Evolutionary conservation across 2,888 invertebrate genomes (phyloP).

Genomic region (Corythucha ciliata): DNA sequence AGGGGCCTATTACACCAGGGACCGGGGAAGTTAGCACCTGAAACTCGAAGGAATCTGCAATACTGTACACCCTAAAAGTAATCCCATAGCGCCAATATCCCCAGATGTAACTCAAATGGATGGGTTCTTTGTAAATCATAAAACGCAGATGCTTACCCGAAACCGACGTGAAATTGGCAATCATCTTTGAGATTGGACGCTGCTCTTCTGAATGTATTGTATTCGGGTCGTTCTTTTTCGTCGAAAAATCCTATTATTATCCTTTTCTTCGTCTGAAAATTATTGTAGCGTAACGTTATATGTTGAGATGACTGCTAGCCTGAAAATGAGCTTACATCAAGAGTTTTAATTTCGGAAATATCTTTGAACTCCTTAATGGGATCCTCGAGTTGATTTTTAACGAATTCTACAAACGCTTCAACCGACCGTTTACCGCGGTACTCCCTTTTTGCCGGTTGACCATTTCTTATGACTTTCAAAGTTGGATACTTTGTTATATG

Average conservation of each 20-base stretch:
- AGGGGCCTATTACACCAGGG: no score
- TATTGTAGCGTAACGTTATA: no score
- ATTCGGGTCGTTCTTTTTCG: constrained; percentile 67
- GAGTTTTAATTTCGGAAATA: constrained; percentile 59
- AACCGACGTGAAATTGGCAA: constrained; percentile 85
- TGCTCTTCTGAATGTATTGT: constrained; percentile 56
- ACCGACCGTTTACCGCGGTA: constrained; percentile 79
- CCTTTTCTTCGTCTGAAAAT: constrained; percentile 50
- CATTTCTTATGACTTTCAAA: constrained; percentile 85
- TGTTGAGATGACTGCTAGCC: not conserved
- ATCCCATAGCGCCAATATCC: no score
- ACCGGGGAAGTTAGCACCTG: no score
- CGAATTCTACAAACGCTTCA: constrained; percentile 81
- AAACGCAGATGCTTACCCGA: no score
- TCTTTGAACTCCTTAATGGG: constrained; percentile 69
- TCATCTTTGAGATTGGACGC: constrained; percentile 59
- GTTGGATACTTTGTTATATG: constrained; percentile 99
- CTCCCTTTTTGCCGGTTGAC: constrained; percentile 79
- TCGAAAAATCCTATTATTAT: constrained; percentile 89
- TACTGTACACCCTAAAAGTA: no score
- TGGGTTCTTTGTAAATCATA: no score
- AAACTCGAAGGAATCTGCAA: no score
- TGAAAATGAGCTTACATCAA: constrained; percentile 48
- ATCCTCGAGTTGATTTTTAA: constrained; percentile 79
- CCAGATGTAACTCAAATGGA: no score